A percentile compares a stretch with the other conserved stretches of the same genome.
phyloP scores from a whole-genome alignment of 2,888 invertebrate species.

The Torymus aiolomorphi region DNA sequence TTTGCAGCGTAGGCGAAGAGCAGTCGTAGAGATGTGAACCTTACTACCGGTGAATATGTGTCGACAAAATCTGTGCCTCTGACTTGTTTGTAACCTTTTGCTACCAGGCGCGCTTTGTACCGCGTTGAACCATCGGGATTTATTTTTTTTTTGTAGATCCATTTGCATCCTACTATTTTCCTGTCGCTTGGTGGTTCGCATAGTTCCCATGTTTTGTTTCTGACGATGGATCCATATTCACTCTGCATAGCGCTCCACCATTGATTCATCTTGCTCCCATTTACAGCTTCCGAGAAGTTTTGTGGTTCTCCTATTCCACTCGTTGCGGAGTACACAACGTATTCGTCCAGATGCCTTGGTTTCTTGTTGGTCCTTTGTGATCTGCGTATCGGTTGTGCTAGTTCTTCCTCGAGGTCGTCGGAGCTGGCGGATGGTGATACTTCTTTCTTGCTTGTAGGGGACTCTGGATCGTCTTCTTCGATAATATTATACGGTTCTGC shows the following conservation, averaged over 20 bases:
- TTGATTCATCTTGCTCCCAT: not conserved
- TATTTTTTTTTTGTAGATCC: no score
- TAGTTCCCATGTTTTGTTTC: not conserved
- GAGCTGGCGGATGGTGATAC: not conserved
- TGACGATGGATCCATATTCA: not conserved
- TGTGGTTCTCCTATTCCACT: not conserved
- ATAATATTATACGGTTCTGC: no score
- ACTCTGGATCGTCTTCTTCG: not conserved
- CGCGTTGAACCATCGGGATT: no score
- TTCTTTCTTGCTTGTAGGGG: not conserved
- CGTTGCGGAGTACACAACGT: not conserved
- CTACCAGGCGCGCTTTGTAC: no score
- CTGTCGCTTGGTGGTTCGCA: not conserved
- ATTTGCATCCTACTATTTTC: no score
- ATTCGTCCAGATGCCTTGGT: not conserved
- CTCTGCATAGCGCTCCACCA: conserved; percentile 2
- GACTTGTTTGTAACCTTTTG: no score
- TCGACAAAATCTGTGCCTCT: no score
- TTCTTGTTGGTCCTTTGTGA: not conserved
- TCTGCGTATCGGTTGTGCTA: not conserved
- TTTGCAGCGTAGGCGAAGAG: no score
- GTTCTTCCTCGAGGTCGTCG: not conserved
- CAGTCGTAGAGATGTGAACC: no score
- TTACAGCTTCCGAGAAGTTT: not conserved
- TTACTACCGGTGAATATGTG: no score